These are phyloP conservation scores for Zenarchopterus dispar DNA, from an alignment of 2,797 vertebrate genomes.

Conservation along the genomic window DNA sequence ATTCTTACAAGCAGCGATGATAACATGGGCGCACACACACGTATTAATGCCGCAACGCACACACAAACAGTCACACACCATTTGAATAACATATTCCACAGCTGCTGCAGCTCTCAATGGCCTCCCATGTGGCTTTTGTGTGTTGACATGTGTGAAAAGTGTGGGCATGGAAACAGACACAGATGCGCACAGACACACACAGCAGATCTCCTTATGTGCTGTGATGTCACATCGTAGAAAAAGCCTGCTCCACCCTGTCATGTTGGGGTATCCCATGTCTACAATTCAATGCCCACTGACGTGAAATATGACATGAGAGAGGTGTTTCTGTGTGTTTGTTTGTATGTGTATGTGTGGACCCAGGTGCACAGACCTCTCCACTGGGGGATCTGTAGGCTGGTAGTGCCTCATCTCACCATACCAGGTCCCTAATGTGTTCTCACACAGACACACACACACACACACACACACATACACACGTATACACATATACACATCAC, in stretches of 20 bases:
- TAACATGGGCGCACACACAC: slow-evolving; percentile 39
- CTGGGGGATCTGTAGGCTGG: slow-evolving; percentile 70
- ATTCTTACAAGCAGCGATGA: slow-evolving; percentile 78
- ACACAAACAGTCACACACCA: slow-evolving; percentile 71
- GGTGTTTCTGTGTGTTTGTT: slow-evolving; percentile 25
- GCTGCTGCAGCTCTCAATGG: slow-evolving; percentile 78
- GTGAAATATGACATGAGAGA: slow-evolving; percentile 68
- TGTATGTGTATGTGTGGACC: slow-evolving; percentile 53
- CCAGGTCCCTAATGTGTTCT: slow-evolving; percentile 49
- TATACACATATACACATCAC: slow-evolving; percentile 27
- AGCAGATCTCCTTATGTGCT: slow-evolving; percentile 51
- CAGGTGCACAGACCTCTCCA: slow-evolving; percentile 77
- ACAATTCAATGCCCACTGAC: slow-evolving; percentile 70
- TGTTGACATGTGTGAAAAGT: slow-evolving; percentile 80
- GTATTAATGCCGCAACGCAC: slow-evolving; percentile 50
- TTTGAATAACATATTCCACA: slow-evolving; percentile 84
- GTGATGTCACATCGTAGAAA: slow-evolving; percentile 73
- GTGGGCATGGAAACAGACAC: slow-evolving; percentile 67
- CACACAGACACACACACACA: slow-evolving; percentile 39
- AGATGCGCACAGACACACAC: slow-evolving; percentile 53
- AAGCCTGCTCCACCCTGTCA: slow-evolving; percentile 73
- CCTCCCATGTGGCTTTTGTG: slow-evolving; percentile 80
- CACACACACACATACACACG: slow-evolving; percentile 37
- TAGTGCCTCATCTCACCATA: slow-evolving; percentile 67
- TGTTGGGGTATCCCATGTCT: slow-evolving; percentile 69